These are phyloP conservation scores for Agonum fuliginosum DNA, from an alignment of 2,888 invertebrate species.

Conservation along the genomic window DNA sequence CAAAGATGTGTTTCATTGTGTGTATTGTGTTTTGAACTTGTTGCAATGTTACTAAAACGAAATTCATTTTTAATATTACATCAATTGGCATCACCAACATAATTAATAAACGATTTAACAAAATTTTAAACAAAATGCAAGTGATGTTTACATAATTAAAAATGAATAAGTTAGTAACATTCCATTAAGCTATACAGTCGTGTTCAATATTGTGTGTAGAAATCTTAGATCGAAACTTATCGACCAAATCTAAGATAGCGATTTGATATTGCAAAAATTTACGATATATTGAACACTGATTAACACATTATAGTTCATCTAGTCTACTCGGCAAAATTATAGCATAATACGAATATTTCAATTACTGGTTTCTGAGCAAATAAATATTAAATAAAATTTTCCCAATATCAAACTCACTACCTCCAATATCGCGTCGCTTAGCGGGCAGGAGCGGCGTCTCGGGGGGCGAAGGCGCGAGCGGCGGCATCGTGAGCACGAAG, in stretches of 20 bases:
- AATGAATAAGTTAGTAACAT: too few relatives aligned
- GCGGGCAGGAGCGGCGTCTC: constrained; percentile 19
- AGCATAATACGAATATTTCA: neutral
- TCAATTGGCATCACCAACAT: neutral
- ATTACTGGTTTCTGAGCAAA: too few relatives aligned
- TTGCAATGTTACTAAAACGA: constrained; percentile 13
- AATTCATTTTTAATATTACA: neutral
- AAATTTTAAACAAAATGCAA: neutral
- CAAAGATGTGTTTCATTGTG: constrained; percentile 42
- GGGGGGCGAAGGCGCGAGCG: neutral
- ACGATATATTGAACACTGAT: neutral
- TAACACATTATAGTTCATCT: neutral
- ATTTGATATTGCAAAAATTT: constrained; percentile 11
- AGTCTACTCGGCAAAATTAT: neutral
- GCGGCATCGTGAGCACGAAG: constrained; percentile 24
- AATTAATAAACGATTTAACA: neutral
- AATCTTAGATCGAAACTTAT: constrained; percentile 6
- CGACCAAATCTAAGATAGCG: constrained; percentile 11
- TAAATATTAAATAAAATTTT: too few relatives aligned
- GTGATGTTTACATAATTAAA: too few relatives aligned
- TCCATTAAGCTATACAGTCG: constrained; percentile 13
- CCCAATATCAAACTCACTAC: constrained; percentile 21
- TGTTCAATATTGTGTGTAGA: constrained; percentile 4
- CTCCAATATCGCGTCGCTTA: constrained; percentile 4
- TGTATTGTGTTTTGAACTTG: constrained; percentile 6